Evolutionary conservation across 2,797 vertebrate genomes (phyloP).

Genomic region (Craterocephalus amniculus): DNA sequence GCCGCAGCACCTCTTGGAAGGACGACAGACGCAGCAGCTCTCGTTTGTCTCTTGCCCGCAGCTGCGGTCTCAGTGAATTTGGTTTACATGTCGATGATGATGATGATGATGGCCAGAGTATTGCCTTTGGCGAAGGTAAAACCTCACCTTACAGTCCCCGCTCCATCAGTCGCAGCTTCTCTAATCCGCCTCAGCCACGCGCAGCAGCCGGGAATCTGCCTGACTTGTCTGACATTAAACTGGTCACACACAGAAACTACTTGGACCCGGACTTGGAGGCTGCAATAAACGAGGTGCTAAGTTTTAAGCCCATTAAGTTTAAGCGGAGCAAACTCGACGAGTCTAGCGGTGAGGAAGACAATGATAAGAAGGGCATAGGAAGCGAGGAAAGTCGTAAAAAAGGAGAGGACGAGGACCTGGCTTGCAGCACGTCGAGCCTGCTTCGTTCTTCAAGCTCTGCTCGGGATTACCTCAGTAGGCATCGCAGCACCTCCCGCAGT

Average conservation of each 20-base stretch:
- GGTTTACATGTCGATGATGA: constrained; percentile 72
- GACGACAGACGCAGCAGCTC: constrained; percentile 83
- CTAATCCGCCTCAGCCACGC: constrained; percentile 85
- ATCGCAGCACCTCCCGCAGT: constrained; percentile 73
- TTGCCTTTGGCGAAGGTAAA: constrained; percentile 79
- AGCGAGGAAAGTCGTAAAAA: constrained; percentile 79
- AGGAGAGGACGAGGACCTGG: constrained; percentile 73
- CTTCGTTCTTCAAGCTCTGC: constrained; percentile 84
- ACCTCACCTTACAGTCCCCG: constrained; percentile 87
- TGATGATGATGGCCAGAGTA: constrained; percentile 77
- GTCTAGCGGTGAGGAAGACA: constrained; percentile 84
- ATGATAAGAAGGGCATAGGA: constrained; percentile 59
- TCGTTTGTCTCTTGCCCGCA: constrained; percentile 86
- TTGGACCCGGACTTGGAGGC: constrained; percentile 95
- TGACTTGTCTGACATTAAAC: constrained; percentile 73
- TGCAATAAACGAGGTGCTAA: constrained; percentile 95
- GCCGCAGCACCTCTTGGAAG: constrained; percentile 87
- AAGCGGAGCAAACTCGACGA: constrained; percentile 89
- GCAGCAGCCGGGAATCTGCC: constrained; percentile 72
- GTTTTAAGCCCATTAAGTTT: constrained; percentile 90
- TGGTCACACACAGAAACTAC: constrained; percentile 88
- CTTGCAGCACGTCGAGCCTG: constrained; percentile 73
- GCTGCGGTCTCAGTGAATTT: constrained; percentile 88
- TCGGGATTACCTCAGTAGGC: constrained; percentile 82
- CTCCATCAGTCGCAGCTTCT: constrained; percentile 87